These are phyloP conservation scores for Calidris pygmaea DNA, from an alignment of 2,113 vertebrate genomes.

Conservation along the genomic window DNA sequence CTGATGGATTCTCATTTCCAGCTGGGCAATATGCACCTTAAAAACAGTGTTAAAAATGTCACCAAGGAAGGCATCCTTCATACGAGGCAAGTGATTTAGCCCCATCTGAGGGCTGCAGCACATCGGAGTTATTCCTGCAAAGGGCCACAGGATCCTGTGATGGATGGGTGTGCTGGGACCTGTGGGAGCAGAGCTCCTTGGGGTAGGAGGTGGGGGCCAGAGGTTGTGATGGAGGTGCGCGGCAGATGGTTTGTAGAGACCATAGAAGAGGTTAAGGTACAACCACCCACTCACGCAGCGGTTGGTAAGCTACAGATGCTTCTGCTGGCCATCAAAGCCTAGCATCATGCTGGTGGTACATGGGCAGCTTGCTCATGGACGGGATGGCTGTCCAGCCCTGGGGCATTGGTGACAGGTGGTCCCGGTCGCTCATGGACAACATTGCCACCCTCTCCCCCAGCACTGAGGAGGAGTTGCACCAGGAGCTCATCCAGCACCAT, in stretches of 20 bases:
- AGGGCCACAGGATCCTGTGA: background rate
- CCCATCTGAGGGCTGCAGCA: background rate
- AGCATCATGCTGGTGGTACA: background rate
- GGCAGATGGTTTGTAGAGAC: background rate
- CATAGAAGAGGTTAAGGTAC: background rate
- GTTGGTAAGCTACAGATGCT: background rate
- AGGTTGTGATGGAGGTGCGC: background rate
- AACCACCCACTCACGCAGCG: background rate
- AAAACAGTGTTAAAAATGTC: constrained; percentile 60
- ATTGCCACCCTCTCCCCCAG: background rate
- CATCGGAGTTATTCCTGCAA: background rate
- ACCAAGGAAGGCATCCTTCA: constrained; percentile 60
- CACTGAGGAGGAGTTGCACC: background rate
- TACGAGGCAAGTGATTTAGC: constrained; percentile 10
- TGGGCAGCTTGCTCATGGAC: background rate
- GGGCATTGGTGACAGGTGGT: background rate
- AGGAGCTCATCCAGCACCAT: background rate
- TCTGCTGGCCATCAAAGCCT: background rate
- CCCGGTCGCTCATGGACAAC: background rate
- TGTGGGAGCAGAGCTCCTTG: background rate
- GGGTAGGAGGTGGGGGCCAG: background rate
- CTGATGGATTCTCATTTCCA: constrained; percentile 70
- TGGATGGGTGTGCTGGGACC: background rate
- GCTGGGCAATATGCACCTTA: constrained; percentile 60
- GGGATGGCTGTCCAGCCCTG: background rate